Conservation (phyloP, 1,140 invertebrate species). For the Drosophila bocqueti region DNA sequence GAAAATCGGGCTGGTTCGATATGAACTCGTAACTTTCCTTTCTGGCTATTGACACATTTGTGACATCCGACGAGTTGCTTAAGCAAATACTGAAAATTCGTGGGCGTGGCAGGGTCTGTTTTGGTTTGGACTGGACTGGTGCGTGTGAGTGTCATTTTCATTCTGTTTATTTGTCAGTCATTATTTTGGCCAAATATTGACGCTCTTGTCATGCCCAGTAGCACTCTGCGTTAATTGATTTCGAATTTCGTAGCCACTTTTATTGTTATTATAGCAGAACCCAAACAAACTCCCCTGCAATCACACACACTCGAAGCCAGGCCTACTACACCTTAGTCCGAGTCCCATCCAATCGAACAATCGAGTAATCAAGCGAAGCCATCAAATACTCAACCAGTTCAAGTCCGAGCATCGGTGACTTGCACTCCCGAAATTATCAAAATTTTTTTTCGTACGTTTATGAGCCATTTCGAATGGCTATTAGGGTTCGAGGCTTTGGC, state of each 20-base stretch:
- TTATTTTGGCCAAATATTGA: conserved; percentile 81
- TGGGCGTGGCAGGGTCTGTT: conserved; percentile 43
- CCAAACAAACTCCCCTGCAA: conserved; percentile 43
- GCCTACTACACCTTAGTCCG: conserved; percentile 3
- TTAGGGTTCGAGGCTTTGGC: not conserved
- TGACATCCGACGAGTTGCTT: conserved; percentile 61
- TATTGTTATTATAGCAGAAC: conserved; percentile 75
- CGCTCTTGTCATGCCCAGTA: conserved; percentile 80
- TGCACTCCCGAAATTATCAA: conserved; percentile 29
- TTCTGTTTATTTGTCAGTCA: conserved; percentile 76
- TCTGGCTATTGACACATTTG: conserved; percentile 61
- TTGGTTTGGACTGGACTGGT: conserved; percentile 9
- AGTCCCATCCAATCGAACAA: conserved; percentile 5
- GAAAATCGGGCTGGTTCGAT: conserved; percentile 26
- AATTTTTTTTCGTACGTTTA: conserved; percentile 16
- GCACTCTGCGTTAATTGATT: conserved; percentile 82
- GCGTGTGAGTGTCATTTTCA: conserved; percentile 45
- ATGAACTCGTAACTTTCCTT: conserved; percentile 57
- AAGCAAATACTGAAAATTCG: conserved; percentile 55
- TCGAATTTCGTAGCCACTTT: conserved; percentile 78
- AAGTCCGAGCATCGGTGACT: conserved; percentile 22
- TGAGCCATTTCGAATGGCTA: conserved; percentile 32
- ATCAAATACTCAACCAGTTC: conserved; percentile 34
- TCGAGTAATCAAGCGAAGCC: conserved; percentile 17
- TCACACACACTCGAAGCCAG: conserved; percentile 21